phyloP scores from a whole-genome alignment of 2,888 invertebrate genomes.

The Pristionchus maxplancki region DNA sequence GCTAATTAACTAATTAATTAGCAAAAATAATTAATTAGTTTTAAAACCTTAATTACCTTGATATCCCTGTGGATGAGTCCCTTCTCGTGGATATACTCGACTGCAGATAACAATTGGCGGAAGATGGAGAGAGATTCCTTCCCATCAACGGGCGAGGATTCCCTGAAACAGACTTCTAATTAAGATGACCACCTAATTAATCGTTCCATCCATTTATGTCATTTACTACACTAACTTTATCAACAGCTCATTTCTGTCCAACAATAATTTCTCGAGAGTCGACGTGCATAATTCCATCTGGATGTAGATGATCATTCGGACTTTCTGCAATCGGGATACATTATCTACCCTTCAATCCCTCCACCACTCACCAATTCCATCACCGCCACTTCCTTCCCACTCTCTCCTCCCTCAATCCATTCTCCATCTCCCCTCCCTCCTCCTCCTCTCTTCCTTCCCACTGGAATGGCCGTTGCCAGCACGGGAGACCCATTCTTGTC shows the following conservation, averaged over 20 bases:
- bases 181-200: no score
- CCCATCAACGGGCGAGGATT: slow-evolving; percentile 2
- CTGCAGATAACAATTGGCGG: slow-evolving; percentile 32
- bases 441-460: background rate
- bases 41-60: background rate
- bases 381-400: background rate
- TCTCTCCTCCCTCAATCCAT: background rate
- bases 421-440: slow-evolving; percentile 21
- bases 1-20: background rate
- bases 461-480: slow-evolving; percentile 21
- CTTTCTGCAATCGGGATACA: slow-evolving; percentile 23
- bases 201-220: no score
- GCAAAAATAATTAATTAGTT: background rate
- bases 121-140: background rate
- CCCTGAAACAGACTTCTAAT: background rate
- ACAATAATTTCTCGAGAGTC: slow-evolving; percentile 28
- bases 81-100: slow-evolving; percentile 51
- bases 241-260: background rate
- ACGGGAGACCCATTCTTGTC: background rate
- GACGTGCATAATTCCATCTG: slow-evolving; percentile 51
- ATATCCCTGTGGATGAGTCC: slow-evolving; percentile 50
- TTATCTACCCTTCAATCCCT: background rate
- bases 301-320: slow-evolving; percentile 46
- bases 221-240: background rate
- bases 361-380: background rate